Base-by-base conservation (phyloP, 1,140 invertebrate genomes). In the Chymomyza costata region DNA sequence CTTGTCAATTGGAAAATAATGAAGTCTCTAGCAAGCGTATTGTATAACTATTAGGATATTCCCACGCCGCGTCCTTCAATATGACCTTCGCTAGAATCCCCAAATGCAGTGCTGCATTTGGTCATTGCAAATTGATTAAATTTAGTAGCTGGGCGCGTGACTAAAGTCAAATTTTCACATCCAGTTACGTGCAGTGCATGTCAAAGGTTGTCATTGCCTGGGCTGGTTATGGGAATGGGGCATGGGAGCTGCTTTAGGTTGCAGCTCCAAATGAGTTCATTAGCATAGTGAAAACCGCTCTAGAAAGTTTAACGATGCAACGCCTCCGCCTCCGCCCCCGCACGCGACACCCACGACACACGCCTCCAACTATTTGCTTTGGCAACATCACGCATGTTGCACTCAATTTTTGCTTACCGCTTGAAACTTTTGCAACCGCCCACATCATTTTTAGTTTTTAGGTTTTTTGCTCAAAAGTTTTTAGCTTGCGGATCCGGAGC, bases 1-100 rank as follows among this genome's bases (percentile, higher is more conserved):
- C 56, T 64, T 65, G 71, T 78, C 71, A 76, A 76, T 76, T 78
- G 70, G 65, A 76, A 76, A 76, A 76, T 76, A 62, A 76, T 76
- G 64, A 76, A 76, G 71, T 70, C 63, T 62, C 52, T 55, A 43
- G 57, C 31, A 55, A 44, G 39, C 49, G 45, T 47, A 60, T 55
- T 52, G 41, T 51, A 60, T 60, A 55, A 60, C 51, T 38, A 45
- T 48, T 37, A 49, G 49, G 57, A 60, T 43, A 60, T 32, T 25
- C 51, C 32, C 38, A 19, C 0, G 15, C 16, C 11, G 41, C 17
- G 53, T 25, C 45, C 17, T 41, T 49, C 38, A 34, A 56, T 44
- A 45, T 57, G 65, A 70, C 57, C 71, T 50, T 46, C 28, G n/a
- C n/a, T n/a, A n/a, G n/a, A n/a, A n/a, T n/a, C n/a, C n/a, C n/a